Conservation (phyloP, 1,140 invertebrate genomes). For the Saccostrea echinata region DNA sequence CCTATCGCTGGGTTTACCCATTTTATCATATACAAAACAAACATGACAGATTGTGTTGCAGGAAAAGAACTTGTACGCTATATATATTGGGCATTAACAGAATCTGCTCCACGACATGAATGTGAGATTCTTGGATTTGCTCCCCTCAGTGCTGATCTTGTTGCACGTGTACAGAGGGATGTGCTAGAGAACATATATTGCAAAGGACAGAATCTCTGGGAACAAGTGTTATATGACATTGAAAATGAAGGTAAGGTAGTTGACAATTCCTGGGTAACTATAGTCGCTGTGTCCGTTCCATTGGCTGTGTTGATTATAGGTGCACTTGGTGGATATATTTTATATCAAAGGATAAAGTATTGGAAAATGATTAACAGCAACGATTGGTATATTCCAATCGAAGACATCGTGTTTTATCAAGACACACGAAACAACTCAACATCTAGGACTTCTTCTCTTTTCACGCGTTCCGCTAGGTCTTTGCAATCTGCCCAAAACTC, state of each 20-base stretch:
- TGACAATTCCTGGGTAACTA: conserved; percentile 61
- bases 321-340: conserved; percentile 44
- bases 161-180: conserved; percentile 45
- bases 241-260: conserved; percentile 52
- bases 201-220: conserved; percentile 59
- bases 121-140: conserved; percentile 61
- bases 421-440: conserved; percentile 46
- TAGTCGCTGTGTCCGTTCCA: conserved; percentile 57
- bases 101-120: conserved; percentile 42
- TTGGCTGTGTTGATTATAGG: conserved; percentile 53
- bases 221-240: conserved; percentile 61
- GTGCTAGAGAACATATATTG: conserved; percentile 67
- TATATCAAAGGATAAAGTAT: conserved; percentile 56
- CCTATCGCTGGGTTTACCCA: conserved; percentile 74
- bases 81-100: conserved; percentile 67
- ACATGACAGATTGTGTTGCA: conserved; percentile 64
- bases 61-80: conserved; percentile 71
- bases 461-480: neutral
- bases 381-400: conserved; percentile 72
- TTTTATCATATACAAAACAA: conserved; percentile 66
- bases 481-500: conserved; percentile 10
- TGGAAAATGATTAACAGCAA: conserved; percentile 67
- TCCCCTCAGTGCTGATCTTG: conserved; percentile 63
- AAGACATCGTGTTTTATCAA: conserved; percentile 71
- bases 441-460: neutral